Percentiles rank a stretch among this genome's conserved stretches.
Evolutionary conservation across 2,113 vertebrate genomes (phyloP).

Genomic region (Numida meleagris): DNA sequence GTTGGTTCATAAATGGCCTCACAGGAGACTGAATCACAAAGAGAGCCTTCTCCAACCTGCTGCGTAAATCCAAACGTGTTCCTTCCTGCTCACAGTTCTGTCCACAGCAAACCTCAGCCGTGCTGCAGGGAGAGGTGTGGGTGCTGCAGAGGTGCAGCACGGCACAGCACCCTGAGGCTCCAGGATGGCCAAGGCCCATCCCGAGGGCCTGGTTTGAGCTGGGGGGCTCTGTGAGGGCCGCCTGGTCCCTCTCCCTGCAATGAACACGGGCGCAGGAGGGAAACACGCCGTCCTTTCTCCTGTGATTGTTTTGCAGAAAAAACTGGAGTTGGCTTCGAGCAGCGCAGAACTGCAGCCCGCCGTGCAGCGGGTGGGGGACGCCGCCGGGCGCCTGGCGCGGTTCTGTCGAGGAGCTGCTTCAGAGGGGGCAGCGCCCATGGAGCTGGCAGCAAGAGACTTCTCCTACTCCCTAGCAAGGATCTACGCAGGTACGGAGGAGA

Average conservation of each 20-base stretch:
- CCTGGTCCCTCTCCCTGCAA: no score
- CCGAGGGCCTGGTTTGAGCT: no score
- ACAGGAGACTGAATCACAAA: background rate
- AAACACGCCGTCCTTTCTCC: fast-evolving
- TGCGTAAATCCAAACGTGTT: fast-evolving
- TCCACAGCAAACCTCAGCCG: background rate
- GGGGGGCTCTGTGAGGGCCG: no score
- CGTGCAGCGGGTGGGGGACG: background rate
- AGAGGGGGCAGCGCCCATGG: slow-evolving; percentile 32
- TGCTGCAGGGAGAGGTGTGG: background rate
- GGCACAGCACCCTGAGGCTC: background rate
- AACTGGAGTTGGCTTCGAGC: slow-evolving; percentile 58
- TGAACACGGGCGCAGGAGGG: background rate
- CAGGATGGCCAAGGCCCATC: no score
- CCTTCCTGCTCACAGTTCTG: fast-evolving
- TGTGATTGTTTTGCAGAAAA: slow-evolving; percentile 56
- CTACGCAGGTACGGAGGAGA: slow-evolving; percentile 73
- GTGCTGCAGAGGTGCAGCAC: fast-evolving
- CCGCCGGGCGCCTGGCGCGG: slow-evolving; percentile 59
- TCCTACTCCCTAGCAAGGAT: slow-evolving; percentile 81
- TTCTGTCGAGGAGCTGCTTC: slow-evolving; percentile 56
- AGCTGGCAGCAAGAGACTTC: slow-evolving; percentile 84
- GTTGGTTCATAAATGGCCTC: background rate
- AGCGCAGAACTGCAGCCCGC: slow-evolving; percentile 43
- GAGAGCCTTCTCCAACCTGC: background rate